Conservation (phyloP, 2,797 vertebrate species). For the Sebastes steindachneri region DNA sequence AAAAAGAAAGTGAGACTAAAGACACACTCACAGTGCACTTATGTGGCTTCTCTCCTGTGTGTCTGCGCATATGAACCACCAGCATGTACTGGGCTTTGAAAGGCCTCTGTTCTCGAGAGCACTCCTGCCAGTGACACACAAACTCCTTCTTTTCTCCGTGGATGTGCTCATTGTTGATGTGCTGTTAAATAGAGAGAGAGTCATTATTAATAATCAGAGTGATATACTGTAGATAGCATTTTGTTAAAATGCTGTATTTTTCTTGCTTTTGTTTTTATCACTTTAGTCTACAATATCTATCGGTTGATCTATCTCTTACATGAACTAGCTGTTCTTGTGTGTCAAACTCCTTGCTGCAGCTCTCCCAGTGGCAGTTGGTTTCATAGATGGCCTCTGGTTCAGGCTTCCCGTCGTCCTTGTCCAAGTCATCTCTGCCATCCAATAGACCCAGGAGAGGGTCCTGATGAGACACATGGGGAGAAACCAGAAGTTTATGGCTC, state of each 20-base stretch:
- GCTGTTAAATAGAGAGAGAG: constrained; percentile 75
- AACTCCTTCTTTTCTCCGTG: constrained; percentile 99
- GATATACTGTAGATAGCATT: not conserved
- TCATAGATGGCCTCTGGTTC: constrained; percentile 94
- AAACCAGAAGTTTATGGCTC: not conserved
- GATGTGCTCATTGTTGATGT: constrained; percentile 99
- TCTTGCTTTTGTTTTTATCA: not conserved
- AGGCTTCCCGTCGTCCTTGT: constrained; percentile 94
- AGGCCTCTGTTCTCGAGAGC: constrained; percentile 94
- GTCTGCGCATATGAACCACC: constrained; percentile 98
- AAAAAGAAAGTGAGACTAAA: not conserved
- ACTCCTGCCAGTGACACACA: constrained; percentile 97
- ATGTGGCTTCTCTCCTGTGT: constrained; percentile 98
- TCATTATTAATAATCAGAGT: not conserved
- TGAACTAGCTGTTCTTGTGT: constrained; percentile 98
- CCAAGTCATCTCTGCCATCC: constrained; percentile 92
- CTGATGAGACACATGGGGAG: constrained; percentile 68
- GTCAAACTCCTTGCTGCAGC: constrained; percentile 96
- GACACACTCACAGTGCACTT: constrained; percentile 93
- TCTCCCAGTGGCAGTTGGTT: constrained; percentile 97
- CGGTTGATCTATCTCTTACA: constrained; percentile 80
- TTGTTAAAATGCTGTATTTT: not conserved
- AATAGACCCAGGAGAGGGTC: constrained; percentile 92
- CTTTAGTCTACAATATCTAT: not conserved
- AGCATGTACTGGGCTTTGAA: constrained; percentile 99